Base-by-base conservation (phyloP, 2,888 invertebrate genomes). In the Quadroppia sp. region DNA sequence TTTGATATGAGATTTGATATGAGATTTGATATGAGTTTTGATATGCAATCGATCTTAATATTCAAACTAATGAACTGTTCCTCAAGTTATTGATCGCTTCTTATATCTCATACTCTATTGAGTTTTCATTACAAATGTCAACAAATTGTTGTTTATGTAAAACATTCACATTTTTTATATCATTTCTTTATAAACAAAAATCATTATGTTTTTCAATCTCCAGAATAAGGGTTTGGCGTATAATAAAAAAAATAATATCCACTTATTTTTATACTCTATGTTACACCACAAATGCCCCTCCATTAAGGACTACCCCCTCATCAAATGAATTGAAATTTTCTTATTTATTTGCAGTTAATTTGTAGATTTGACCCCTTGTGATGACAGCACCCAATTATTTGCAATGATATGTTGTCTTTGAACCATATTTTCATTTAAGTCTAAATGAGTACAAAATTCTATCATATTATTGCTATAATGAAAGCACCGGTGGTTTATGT, bases 321-420 rank as follows among this genome's bases (percentile, higher is more conserved):
- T 64, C 20, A 64, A 36, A 40, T 64, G 64, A 36, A 64, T 36
- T 64, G 64, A 64, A 64, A 64, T 64, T 64, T 64, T 64, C 64
- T 64, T 40, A 36, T 64, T 64, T 64, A 40, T 64, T 64, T 64
- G 36, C 36, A 36, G 20, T 64, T 64, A 20, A 64, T 36, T 64
- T 64, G 36, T 20, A 64, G 32, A 30, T 36, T 36, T 64, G 40
- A 32, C 40, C 40, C 30, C 40, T 64, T 36, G 30, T 64, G 20
- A 17, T 64, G 64, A 64, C 36, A 30, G n/a, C 13, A 36, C 4
- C 56, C 32, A 64, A 64, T 36, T 36, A 64, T 64, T 64, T 7
- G 3, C 61, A 59, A 59, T 59, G 56, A 59, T 59, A 59, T 59
- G 56, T 59, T 59, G 25, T 9, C 11, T 50, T n/a, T 50, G n/a